These are phyloP conservation scores for Rhea pennata DNA, from an alignment of 2,113 vertebrate species.

Conservation along the genomic window DNA sequence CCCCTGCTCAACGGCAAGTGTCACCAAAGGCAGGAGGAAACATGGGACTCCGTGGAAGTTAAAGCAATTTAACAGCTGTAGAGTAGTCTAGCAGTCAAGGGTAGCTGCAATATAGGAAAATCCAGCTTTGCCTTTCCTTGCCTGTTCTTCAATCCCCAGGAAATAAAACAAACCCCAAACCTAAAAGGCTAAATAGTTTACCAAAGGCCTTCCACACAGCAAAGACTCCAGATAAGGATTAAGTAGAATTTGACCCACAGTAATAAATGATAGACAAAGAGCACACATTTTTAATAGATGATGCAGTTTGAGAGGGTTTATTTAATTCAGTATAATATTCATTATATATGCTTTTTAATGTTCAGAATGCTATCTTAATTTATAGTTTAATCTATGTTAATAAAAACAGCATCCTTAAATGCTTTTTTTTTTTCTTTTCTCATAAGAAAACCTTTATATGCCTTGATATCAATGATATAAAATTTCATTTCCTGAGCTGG, in stretches of 20 bases:
- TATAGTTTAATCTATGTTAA: constrained; percentile 42
- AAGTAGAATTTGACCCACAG: background rate
- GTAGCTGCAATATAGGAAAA: background rate
- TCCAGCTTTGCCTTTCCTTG: background rate
- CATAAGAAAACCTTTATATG: background rate
- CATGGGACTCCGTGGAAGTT: background rate
- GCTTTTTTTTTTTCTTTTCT: background rate
- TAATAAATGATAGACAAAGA: background rate
- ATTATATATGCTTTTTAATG: background rate
- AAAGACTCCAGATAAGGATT: background rate
- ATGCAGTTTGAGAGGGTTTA: background rate
- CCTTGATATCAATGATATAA: constrained; percentile 11
- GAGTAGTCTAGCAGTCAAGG: background rate
- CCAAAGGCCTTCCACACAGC: background rate
- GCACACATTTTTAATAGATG: background rate
- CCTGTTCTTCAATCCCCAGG: background rate
- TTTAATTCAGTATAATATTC: constrained; percentile 7
- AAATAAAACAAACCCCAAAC: background rate
- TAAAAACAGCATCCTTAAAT: constrained; percentile 25
- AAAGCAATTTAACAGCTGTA: background rate
- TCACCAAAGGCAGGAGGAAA: background rate
- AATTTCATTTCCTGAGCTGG: constrained; percentile 41
- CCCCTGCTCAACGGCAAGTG: background rate
- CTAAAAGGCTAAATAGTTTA: background rate
- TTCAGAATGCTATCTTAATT: constrained; percentile 42